phyloP scores from a whole-genome alignment of 30 jellyfish, hydroid and myxozoan genomes.

The Turritopsis dohrnii region DNA sequence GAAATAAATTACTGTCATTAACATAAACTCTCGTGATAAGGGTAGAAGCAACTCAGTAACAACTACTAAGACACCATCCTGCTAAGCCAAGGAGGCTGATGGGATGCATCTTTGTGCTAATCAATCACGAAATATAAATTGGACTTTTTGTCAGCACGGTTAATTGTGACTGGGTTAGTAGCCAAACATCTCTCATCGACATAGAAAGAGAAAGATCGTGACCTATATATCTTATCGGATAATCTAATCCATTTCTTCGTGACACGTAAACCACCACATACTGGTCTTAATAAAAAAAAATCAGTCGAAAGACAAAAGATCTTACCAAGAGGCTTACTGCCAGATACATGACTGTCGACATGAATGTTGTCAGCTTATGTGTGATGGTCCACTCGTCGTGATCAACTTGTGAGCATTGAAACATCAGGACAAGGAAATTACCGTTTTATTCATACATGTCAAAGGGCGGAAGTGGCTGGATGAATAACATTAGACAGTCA shows the following conservation, averaged over 20 bases:
- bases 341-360: not conserved
- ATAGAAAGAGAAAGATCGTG: too few species aligned
- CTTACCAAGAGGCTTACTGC: not conserved
- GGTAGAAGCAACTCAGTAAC: too few species aligned
- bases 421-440: conserved; percentile 1
- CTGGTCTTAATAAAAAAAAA: not conserved
- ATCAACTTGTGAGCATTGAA: not conserved
- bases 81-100: too few species aligned
- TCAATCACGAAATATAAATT: too few species aligned
- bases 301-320: not conserved
- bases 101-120: too few species aligned
- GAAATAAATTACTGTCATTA: not conserved
- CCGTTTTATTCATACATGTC: not conserved
- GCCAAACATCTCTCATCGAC: too few species aligned
- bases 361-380: not conserved
- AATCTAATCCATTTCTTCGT: not conserved
- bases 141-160: too few species aligned
- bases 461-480: not conserved
- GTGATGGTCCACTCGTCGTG: not conserved
- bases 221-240: too few species aligned
- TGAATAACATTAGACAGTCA: not conserved
- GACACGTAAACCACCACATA: not conserved
- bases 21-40: too few species aligned
- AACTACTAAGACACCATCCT: too few species aligned
- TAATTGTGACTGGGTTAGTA: too few species aligned